Conservation (phyloP, 1,140 invertebrate species). For the Danaus plexippus region DNA sequence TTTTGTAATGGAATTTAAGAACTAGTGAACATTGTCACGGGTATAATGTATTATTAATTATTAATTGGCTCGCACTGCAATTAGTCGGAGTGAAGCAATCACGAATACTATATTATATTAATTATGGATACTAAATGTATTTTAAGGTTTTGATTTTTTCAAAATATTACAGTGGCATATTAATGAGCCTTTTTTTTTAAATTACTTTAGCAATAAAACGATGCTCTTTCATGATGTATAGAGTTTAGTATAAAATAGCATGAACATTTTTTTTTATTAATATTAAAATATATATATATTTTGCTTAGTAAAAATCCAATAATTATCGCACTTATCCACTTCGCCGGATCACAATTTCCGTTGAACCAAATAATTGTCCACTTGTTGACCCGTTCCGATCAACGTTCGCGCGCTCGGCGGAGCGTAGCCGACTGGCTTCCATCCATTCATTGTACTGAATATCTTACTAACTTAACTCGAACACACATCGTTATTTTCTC, state of each 20-base stretch:
- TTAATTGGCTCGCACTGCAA: conserved; percentile 16
- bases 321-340: no score
- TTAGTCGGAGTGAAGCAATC: conserved; percentile 15
- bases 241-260: no score
- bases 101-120: conserved; percentile 14
- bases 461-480: conserved; percentile 40
- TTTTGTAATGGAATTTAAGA: no score
- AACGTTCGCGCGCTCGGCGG: conserved; percentile 60
- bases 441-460: conserved; percentile 52
- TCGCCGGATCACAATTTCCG: no score
- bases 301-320: no score
- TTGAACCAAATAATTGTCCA: conserved; percentile 18
- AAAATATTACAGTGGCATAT: no score
- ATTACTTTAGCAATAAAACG: no score
- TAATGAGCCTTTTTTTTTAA: no score
- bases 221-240: no score
- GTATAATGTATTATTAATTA: conserved; percentile 12
- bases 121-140: conserved; percentile 5
- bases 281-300: no score
- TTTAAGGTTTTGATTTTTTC: no score
- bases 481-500: background rate
- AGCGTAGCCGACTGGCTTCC: conserved; percentile 59
- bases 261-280: no score
- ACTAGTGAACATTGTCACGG: background rate
- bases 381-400: conserved; percentile 42